A percentile compares a stretch with the other conserved stretches of the same genome.
Conservation (phyloP, 1,140 invertebrate species). For the Solen grandis region DNA sequence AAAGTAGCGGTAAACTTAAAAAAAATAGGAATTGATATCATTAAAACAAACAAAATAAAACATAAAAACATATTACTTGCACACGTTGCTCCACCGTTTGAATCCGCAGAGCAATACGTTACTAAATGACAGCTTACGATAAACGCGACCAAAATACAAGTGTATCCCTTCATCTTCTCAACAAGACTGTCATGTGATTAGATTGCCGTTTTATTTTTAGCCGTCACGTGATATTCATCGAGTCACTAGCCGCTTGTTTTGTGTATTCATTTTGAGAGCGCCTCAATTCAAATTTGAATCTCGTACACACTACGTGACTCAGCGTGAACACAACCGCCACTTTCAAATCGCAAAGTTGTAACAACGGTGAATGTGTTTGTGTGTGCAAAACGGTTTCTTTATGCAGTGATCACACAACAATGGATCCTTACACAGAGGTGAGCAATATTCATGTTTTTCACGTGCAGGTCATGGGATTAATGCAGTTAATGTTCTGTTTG, state of each 20-base stretch:
- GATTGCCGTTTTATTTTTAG: neutral
- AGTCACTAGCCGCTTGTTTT: neutral
- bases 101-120: conserved; percentile 22
- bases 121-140: no score
- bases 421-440: conserved; percentile 69
- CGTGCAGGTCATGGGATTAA: no score
- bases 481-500: no score
- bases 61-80: conserved; percentile 28
- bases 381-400: neutral
- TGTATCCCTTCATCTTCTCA: neutral
- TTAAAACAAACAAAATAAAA: no score
- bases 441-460: conserved; percentile 30
- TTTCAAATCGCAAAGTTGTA: conserved; percentile 51
- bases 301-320: conserved; percentile 50
- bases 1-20: no score
- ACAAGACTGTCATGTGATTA: neutral
- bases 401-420: conserved; percentile 40
- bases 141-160: no score
- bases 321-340: conserved; percentile 66
- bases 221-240: conserved; percentile 1
- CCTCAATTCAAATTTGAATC: conserved; percentile 37
- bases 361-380: neutral
- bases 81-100: conserved; percentile 57
- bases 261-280: neutral
- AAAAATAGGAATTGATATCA: no score